These are phyloP conservation scores for Thalassaphorura encarpata DNA, from an alignment of 1,140 invertebrate species.

Conservation along the genomic window DNA sequence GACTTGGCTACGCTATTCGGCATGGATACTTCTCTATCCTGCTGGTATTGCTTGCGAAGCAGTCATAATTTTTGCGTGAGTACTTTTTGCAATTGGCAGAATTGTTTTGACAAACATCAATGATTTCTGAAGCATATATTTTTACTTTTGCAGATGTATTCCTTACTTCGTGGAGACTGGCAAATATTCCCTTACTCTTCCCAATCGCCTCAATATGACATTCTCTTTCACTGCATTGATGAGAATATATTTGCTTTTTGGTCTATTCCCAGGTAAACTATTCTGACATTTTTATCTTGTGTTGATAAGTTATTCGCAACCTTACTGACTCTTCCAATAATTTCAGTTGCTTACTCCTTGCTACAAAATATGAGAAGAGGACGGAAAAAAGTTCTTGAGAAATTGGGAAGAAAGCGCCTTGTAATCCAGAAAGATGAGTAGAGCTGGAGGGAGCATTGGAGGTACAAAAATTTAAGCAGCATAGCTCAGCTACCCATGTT, in stretches of 20 bases:
- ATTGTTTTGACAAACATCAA: too few relatives aligned
- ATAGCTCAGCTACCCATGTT: not conserved
- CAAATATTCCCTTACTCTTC: constrained; percentile 62
- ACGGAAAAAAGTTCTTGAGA: constrained; percentile 49
- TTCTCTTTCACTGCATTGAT: constrained; percentile 75
- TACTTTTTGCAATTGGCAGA: too few relatives aligned
- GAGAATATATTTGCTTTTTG: constrained; percentile 61
- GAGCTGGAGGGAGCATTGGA: not conserved
- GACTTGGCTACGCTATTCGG: constrained; percentile 85
- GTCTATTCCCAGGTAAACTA: constrained; percentile 54
- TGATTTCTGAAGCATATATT: too few relatives aligned
- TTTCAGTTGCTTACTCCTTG: constrained; percentile 51
- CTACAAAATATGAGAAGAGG: constrained; percentile 69
- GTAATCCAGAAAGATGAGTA: constrained; percentile 2
- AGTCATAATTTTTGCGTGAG: constrained; percentile 47
- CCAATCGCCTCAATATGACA: constrained; percentile 73
- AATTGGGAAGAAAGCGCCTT: not conserved
- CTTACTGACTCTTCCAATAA: constrained; percentile 22
- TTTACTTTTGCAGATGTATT: constrained; percentile 51
- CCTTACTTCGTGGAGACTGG: constrained; percentile 80
- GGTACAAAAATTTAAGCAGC: not conserved
- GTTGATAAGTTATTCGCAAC: not conserved
- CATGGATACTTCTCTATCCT: constrained; percentile 89
- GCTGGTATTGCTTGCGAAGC: constrained; percentile 80
- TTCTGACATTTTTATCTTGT: not conserved